Evolutionary conservation across 2,113 vertebrate genomes (phyloP), one percentile per base, ranked within the genome.

Genomic region (Hydrolagus affinis): DNA sequence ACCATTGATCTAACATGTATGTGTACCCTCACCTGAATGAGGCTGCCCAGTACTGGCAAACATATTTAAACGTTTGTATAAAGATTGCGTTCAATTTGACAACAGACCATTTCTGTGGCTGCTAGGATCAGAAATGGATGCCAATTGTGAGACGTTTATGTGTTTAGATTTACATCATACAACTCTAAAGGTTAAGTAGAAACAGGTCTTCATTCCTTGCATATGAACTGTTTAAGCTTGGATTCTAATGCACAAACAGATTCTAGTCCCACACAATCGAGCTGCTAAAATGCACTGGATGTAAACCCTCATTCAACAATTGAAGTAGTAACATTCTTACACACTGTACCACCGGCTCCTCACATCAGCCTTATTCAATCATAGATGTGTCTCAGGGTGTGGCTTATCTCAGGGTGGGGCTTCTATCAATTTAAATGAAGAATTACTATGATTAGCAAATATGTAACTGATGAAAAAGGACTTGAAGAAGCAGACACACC

Each of bases 361-460:
- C 9, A 11, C 56, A 66, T 64, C 11, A 73, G 14, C 44, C 25
- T 66, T 21, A 2, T 23, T 83, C 25, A 66, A 44, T 80, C 11
- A 25, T 32, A 8, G 59, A 62, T 80, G 32, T 17, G 44, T 75
- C 62, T 30, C 62, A 10, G 19, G 62, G 60, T 64, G 30, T 23
- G 1, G 30, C 21, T 83, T 83, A 64, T 75, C 62, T 30, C 62
- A 10, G 19, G 62, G 60, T 64, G 30, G 23, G 1, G 30, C 21
- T 83, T 83, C n/a, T n/a, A 64, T 32, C 12, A 83, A 83, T 66
- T 66, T 66, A 30, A 83, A 83, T 66, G 60, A 83, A 83, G 60
- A 15, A 2, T 83, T 64, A 30, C n/a, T 6, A 44, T 44, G 44
- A 44, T 44, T 44, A 44, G 44, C 44, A 44, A 44, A 1, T 83